phyloP scores from a whole-genome alignment of 2,113 vertebrate species.

The Syngnathus scovelli region DNA sequence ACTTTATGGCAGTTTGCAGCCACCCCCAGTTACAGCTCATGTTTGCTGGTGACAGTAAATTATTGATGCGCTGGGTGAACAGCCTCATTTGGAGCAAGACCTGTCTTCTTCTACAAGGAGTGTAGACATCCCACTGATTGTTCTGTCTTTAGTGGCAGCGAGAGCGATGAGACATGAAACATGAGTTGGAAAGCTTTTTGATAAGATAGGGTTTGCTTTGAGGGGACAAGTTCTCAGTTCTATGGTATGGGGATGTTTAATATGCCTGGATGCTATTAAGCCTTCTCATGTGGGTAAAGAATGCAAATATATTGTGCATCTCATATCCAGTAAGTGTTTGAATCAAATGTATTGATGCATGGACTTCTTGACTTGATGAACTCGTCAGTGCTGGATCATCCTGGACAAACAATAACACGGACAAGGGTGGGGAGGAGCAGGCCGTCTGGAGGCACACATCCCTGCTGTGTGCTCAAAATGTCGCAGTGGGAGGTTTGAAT shows the following conservation, averaged over 20 bases:
- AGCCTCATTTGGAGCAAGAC: slow-evolving; percentile 19
- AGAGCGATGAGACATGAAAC: slow-evolving; percentile 19
- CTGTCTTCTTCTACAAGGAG: slow-evolving; percentile 12
- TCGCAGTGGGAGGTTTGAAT: slow-evolving; percentile 5
- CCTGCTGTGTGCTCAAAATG: slow-evolving; percentile 41
- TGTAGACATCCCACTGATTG: slow-evolving; percentile 24
- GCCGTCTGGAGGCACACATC: slow-evolving; percentile 27
- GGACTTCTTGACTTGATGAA: slow-evolving; percentile 56
- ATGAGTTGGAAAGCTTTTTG: slow-evolving; percentile 3
- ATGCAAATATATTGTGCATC: slow-evolving; percentile 27
- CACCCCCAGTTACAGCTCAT: slow-evolving; percentile 2
- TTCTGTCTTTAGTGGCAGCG: slow-evolving; percentile 33
- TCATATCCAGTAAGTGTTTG: slow-evolving; percentile 27
- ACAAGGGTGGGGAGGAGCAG: slow-evolving; percentile 6
- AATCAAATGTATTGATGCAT: slow-evolving; percentile 32
- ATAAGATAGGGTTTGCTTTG: slow-evolving; percentile 4
- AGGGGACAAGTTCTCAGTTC: neutral
- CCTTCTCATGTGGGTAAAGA: slow-evolving; percentile 28
- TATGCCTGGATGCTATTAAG: slow-evolving; percentile 23
- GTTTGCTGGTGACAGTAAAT: slow-evolving; percentile 19
- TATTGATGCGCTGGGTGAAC: slow-evolving; percentile 33
- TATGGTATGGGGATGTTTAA: slow-evolving; percentile 26
- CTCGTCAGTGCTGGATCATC: slow-evolving; percentile 42
- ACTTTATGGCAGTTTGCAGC: neutral
- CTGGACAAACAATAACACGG: slow-evolving; percentile 36